Conservation (phyloP, 1,140 invertebrate genomes). For the Euwallacea fornicatus region DNA sequence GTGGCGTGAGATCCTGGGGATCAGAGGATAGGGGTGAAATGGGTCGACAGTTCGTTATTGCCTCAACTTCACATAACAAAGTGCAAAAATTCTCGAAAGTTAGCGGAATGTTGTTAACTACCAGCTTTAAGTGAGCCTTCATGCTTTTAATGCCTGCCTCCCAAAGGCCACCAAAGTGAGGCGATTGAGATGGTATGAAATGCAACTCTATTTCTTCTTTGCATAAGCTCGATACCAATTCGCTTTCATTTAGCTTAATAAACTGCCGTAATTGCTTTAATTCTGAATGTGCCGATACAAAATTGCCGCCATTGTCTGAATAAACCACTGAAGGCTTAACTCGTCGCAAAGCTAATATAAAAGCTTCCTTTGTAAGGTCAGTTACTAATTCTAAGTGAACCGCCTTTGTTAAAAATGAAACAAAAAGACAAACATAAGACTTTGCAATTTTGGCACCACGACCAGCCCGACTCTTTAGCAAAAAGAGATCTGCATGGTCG, state of each 20-base stretch:
- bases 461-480: too few species aligned
- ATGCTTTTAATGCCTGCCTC: too few species aligned
- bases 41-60: too few species aligned
- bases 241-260: not conserved
- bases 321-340: slow-evolving; percentile 50
- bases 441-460: slow-evolving; percentile 48
- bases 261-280: slow-evolving; percentile 21
- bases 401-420: slow-evolving; percentile 53
- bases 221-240: not conserved
- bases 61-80: too few species aligned
- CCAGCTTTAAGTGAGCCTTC: too few species aligned
- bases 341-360: slow-evolving; percentile 51
- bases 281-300: slow-evolving; percentile 36
- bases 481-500: too few species aligned
- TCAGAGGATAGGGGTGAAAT: too few species aligned
- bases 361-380: slow-evolving; percentile 51
- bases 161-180: slow-evolving; percentile 55
- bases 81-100: too few species aligned
- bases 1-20: too few species aligned
- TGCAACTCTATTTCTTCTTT: slow-evolving; percentile 46
- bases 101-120: too few species aligned
- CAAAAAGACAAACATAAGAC: slow-evolving; percentile 53
- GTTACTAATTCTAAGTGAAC: slow-evolving; percentile 55
- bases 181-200: slow-evolving; percentile 53
- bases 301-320: slow-evolving; percentile 42